Conservation (phyloP, 2,888 invertebrate genomes). For the Aleiodes testaceus region DNA sequence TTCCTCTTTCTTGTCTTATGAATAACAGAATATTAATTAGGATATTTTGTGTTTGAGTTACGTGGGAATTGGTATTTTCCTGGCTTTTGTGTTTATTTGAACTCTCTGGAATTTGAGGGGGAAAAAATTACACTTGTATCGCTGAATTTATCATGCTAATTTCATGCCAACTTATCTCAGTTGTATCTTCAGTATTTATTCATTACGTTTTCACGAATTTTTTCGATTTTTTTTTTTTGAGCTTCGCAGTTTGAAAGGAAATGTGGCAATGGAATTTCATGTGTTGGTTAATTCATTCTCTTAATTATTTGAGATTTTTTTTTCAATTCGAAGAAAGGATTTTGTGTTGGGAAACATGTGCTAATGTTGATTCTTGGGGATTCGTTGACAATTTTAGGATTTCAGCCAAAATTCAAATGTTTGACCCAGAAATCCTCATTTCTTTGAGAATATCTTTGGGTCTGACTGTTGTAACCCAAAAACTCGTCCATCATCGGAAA, state of each 20-base stretch:
- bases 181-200: constrained; percentile 11
- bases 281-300: not conserved
- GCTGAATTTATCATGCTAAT: constrained; percentile 23
- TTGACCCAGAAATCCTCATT: too few relatives aligned
- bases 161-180: constrained; percentile 1
- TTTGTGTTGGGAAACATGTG: too few relatives aligned
- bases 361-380: too few relatives aligned
- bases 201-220: constrained; percentile 1
- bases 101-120: constrained; percentile 2
- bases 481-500: too few relatives aligned
- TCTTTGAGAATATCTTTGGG: too few relatives aligned
- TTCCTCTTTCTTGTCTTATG: not conserved
- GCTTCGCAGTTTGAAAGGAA: constrained; percentile 9
- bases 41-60: constrained; percentile 9
- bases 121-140: constrained; percentile 1
- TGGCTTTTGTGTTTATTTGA: constrained; percentile 25
- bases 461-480: too few relatives aligned
- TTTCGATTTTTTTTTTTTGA: not conserved
- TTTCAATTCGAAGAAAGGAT: too few relatives aligned
- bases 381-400: too few relatives aligned
- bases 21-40: constrained; percentile 24
- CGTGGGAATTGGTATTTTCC: constrained; percentile 23
- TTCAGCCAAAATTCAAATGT: too few relatives aligned
- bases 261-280: constrained; percentile 9
- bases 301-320: not conserved